These are phyloP conservation scores for Meganola albula DNA, from an alignment of 2,888 invertebrate species.

Conservation along the genomic window DNA sequence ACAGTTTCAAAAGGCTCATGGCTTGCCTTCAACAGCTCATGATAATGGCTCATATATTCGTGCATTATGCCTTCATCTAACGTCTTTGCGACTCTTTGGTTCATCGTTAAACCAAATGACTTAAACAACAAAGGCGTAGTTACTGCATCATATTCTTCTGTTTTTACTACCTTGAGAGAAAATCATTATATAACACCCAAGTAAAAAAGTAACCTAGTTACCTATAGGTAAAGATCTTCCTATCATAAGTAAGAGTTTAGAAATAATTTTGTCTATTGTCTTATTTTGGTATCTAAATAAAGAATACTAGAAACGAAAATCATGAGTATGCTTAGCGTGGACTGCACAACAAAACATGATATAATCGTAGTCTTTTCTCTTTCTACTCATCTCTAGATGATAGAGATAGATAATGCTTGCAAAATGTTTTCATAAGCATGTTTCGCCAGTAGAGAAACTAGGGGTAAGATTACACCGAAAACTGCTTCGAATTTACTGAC, in stretches of 20 bases:
- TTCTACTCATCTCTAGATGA: no score
- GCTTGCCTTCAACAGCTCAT: conserved; percentile 44
- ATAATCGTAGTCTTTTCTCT: no score
- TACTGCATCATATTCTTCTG: conserved; percentile 8
- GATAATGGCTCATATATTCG: conserved; percentile 43
- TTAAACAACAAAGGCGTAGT: conserved; percentile 39
- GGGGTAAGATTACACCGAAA: no score
- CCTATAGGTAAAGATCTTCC: neutral
- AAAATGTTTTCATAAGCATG: no score
- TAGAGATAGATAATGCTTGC: no score
- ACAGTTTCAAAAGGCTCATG: conserved; percentile 37
- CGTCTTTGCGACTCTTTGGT: conserved; percentile 26
- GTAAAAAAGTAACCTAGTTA: neutral
- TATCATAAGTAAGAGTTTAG: neutral
- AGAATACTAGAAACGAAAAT: no score
- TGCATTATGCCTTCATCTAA: conserved; percentile 31
- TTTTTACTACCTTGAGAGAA: conserved; percentile 9
- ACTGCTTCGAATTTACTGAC: no score
- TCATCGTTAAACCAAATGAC: conserved; percentile 38
- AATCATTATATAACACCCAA: neutral
- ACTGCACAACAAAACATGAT: no score
- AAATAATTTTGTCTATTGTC: neutral
- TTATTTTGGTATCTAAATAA: neutral
- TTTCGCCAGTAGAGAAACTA: no score
- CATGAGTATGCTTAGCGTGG: no score